A percentile compares a stretch with the other conserved stretches of the same genome.
phyloP scores from a whole-genome alignment of 2,797 vertebrate genomes.

The Serranus cabrilla region DNA sequence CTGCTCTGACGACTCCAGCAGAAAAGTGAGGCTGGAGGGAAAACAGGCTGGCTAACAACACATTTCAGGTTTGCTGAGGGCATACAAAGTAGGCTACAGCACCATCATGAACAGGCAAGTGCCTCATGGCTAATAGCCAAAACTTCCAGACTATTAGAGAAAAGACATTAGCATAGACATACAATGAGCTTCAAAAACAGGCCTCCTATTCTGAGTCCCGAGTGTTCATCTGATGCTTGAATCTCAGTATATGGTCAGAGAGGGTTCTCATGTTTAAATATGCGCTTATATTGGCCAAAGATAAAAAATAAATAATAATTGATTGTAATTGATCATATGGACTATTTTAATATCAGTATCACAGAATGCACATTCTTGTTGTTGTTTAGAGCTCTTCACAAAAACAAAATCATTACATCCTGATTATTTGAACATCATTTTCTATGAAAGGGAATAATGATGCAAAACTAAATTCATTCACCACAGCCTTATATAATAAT shows the following conservation, averaged over 20 bases:
- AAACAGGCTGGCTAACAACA: constrained; percentile 41
- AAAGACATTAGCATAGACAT: constrained; percentile 19
- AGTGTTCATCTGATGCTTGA: neutral
- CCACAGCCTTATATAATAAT: too few species aligned
- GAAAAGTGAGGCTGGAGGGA: constrained; percentile 37
- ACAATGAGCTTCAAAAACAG: constrained; percentile 3
- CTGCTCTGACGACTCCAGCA: constrained; percentile 15
- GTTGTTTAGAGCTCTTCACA: too few species aligned
- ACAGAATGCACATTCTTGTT: too few species aligned
- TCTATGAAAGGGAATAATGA: too few species aligned
- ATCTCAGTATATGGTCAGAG: too few species aligned
- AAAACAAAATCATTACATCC: too few species aligned
- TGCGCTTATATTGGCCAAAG: neutral
- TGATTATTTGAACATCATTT: too few species aligned
- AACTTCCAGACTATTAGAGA: constrained; percentile 11
- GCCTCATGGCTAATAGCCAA: constrained; percentile 2
- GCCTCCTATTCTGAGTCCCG: constrained; percentile 1
- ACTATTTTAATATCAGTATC: too few species aligned
- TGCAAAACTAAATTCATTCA: too few species aligned
- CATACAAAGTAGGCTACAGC: constrained; percentile 63
- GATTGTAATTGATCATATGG: neutral
- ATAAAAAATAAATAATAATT: too few species aligned
- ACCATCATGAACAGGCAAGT: constrained; percentile 25
- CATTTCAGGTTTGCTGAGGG: constrained; percentile 38
- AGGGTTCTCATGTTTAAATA: neutral